Percentiles rank a stretch among this genome's conserved stretches.
Conservation (phyloP, 2,888 invertebrate species). For the Cryptosula pallasiana region DNA sequence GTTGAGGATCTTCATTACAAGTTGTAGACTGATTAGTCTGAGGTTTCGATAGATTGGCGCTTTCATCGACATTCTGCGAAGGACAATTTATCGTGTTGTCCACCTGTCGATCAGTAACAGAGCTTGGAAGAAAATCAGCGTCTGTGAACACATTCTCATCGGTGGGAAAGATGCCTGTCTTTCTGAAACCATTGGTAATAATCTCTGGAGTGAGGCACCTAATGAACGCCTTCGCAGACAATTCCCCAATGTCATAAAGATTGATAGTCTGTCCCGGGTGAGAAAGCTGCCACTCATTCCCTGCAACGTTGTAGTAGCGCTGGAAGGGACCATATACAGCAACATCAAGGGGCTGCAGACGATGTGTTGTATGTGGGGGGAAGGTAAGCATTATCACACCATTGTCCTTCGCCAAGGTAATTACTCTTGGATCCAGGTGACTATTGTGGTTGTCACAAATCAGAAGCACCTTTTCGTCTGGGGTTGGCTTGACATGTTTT, state of each 20-base stretch:
- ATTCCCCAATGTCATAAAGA: conserved; percentile 50
- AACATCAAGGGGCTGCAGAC: conserved; percentile 53
- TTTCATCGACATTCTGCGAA: too few species aligned
- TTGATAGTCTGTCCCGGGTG: conserved; percentile 50
- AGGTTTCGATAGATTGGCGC: too few species aligned
- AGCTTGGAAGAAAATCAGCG: not conserved
- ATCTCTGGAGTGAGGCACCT: conserved; percentile 48
- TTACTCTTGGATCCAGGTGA: conserved; percentile 33
- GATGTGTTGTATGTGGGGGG: conserved; percentile 51
- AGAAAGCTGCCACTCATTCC: conserved; percentile 37
- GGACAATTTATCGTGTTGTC: too few species aligned
- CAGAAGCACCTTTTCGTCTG: conserved; percentile 35
- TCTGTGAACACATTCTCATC: conserved; percentile 42
- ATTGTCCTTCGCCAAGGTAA: conserved; percentile 42
- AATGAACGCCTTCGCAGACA: conserved; percentile 42
- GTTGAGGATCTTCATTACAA: too few species aligned
- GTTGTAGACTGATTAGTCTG: too few species aligned
- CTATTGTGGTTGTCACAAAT: conserved; percentile 40
- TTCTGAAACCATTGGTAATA: conserved; percentile 43
- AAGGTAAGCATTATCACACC: conserved; percentile 50
- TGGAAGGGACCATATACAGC: conserved; percentile 51
- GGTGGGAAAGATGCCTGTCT: conserved; percentile 43
- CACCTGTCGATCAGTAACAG: not conserved
- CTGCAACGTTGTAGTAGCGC: conserved; percentile 34
- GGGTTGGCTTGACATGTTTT: conserved; percentile 33